Evolutionary conservation across 2,113 vertebrate genomes (phyloP), one percentile per base, ranked within the genome.

Genomic region (Ictalurus punctatus): DNA sequence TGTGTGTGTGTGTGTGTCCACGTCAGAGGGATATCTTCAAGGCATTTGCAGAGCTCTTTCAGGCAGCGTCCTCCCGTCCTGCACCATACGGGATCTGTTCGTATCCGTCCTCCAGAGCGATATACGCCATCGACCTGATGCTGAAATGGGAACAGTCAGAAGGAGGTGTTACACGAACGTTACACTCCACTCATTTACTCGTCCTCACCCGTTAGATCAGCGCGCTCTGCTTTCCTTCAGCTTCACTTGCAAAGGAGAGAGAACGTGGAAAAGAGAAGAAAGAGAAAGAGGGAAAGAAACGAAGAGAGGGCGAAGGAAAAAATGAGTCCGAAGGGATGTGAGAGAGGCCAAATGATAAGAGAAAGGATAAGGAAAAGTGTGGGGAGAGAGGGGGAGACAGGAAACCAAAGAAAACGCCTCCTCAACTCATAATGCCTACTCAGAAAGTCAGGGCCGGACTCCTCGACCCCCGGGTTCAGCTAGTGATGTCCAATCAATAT

Each of bases 81-180:
- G 96, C 98, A 0, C 98, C 98, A 0, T 96, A 96, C 17, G 98
- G 98, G 2, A 94, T 99, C 71, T 96, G 96, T 0, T 82, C 96
- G 27, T 98, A 99, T 89, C 96, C 96, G 0, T 97, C 97, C 0
- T 99, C 98, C 27, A 95, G 98, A 81, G 98, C 98, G 0, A 93
- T 99, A 80, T 99, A 99, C 0, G 98, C 98, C 0, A 89, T 98
- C 3, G 98, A 99, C 92, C 93, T 99, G 91, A 99, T 99, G 98
- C 95, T 99, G 2, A 99, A 99, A 90, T 99, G 98, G 98, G 95
- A 95, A 30, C 90, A 90, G 0, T 85, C 91, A 19, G 91, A 91
- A 9, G 94, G 96, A 52, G 97, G 98, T 99, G 97, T 63, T 0
- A 0, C 30, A 59, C 44, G n/a, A 80, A 9, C 1, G 2, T 81